These are phyloP conservation scores for Ibidorhyncha struthersii DNA, from an alignment of 2,113 vertebrate species.

Conservation along the genomic window DNA sequence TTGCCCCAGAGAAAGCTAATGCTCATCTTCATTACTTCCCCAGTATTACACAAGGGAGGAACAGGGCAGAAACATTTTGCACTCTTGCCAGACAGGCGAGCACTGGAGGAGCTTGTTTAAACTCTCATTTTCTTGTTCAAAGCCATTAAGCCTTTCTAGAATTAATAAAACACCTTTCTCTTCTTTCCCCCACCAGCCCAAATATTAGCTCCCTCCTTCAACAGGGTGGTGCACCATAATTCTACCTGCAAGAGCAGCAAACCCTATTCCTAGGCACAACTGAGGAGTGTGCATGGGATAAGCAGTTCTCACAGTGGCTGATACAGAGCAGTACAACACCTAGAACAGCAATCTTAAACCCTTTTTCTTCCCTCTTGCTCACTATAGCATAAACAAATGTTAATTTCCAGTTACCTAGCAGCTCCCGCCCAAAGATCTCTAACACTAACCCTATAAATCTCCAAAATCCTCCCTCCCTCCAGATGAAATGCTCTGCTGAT, in stretches of 20 bases:
- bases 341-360: background rate
- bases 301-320: background rate
- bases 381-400: background rate
- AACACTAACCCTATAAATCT: background rate
- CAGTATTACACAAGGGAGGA: background rate
- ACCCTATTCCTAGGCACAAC: background rate
- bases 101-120: background rate
- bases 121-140: background rate
- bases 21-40: background rate
- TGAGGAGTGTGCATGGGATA: background rate
- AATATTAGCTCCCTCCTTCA: background rate
- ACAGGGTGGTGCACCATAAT: background rate
- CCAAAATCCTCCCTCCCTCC: background rate
- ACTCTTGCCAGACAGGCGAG: accelerated
- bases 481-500: background rate
- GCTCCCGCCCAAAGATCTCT: background rate
- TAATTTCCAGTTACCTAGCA: background rate
- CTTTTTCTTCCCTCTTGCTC: background rate
- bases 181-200: background rate
- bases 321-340: background rate
- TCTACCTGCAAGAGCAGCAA: background rate
- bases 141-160: background rate
- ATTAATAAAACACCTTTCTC: background rate
- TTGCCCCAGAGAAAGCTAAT: background rate
- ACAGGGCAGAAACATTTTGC: background rate